These are phyloP conservation scores for Amblyraja radiata DNA, from an alignment of 2,797 vertebrate species.

Conservation along the genomic window DNA sequence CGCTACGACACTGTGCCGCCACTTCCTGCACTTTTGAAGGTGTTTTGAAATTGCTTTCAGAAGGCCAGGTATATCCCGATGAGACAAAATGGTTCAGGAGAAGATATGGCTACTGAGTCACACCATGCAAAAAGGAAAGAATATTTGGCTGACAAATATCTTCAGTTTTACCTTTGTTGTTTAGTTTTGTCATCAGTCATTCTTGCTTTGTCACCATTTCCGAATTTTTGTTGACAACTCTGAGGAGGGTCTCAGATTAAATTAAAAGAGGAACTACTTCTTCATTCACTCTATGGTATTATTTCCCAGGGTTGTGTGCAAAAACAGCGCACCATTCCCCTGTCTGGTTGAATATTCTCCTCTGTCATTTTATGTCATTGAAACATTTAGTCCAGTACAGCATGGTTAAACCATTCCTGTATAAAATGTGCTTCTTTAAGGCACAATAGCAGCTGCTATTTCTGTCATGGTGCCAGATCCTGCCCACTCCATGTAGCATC, in stretches of 20 bases:
- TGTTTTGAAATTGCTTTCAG: background rate
- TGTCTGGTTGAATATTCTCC: background rate
- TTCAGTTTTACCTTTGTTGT: background rate
- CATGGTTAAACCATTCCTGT: background rate
- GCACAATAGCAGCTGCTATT: background rate
- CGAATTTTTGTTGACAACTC: background rate
- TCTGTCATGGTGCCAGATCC: background rate
- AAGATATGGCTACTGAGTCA: background rate
- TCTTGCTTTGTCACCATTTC: too few relatives aligned
- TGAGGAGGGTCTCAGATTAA: background rate
- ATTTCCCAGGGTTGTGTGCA: background rate
- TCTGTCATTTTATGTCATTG: background rate
- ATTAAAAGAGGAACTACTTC: background rate
- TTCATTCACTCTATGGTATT: background rate
- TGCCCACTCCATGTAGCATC: background rate
- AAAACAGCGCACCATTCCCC: background rate
- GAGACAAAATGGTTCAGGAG: background rate
- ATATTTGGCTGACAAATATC: background rate
- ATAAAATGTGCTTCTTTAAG: background rate
- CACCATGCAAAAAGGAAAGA: background rate
- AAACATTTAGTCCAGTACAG: background rate
- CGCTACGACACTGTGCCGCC: too few relatives aligned
- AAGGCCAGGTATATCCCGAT: background rate
- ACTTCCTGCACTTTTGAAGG: background rate
- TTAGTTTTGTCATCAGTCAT: background rate